phyloP scores from a whole-genome alignment of 2,113 vertebrate genomes.

The Oncorhynchus masou region DNA sequence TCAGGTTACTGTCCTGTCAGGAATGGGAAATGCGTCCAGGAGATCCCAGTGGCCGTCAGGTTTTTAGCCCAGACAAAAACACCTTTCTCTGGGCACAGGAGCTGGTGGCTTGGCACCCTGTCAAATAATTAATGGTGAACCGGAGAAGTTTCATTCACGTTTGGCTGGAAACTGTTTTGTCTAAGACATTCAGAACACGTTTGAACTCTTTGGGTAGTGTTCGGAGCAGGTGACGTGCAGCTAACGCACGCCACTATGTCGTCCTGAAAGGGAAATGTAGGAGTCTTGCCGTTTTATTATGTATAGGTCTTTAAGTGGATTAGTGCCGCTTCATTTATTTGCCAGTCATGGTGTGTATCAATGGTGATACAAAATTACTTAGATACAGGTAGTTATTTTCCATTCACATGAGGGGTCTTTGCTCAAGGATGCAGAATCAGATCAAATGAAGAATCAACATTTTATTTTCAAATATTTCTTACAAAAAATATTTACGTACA shows the following conservation, averaged over 20 bases:
- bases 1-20: constrained; percentile 67
- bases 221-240: constrained; percentile 52
- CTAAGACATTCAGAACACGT: constrained; percentile 61
- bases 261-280: constrained; percentile 33
- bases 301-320: constrained; percentile 46
- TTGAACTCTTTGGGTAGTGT: constrained; percentile 73
- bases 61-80: constrained; percentile 74
- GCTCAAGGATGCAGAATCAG: not conserved
- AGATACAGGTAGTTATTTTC: not conserved
- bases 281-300: not conserved
- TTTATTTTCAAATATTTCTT: not conserved
- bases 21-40: constrained; percentile 42
- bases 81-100: constrained; percentile 68
- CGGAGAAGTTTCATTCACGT: constrained; percentile 59
- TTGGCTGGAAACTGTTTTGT: constrained; percentile 71
- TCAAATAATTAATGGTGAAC: constrained; percentile 61
- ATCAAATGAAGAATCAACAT: constrained; percentile 9
- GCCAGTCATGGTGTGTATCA: constrained; percentile 42
- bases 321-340: constrained; percentile 34
- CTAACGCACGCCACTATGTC: constrained; percentile 26
- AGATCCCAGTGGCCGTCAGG: constrained; percentile 51
- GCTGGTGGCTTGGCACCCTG: constrained; percentile 63
- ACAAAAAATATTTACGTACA: not conserved
- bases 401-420: not conserved
- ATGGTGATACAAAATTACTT: not conserved